Conservation (phyloP, 1,140 invertebrate species). For the Pteromalus puparum region DNA sequence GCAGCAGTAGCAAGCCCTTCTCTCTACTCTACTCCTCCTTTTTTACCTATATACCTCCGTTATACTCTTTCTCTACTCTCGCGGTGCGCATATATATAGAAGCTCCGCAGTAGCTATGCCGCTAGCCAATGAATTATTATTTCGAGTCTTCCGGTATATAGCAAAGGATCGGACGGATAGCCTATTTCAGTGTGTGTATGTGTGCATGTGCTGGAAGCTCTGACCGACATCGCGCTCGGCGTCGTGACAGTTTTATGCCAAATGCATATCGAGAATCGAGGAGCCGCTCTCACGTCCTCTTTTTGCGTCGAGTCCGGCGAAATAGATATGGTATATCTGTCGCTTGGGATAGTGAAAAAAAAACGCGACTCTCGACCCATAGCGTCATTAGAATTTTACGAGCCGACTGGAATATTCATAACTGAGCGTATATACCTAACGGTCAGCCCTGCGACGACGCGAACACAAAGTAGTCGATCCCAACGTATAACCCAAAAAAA, state of each 20-base stretch:
- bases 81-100: conserved; percentile 52
- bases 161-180: neutral
- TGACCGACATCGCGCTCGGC: neutral
- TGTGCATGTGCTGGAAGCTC: neutral
- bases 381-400: conserved; percentile 16
- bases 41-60: conserved; percentile 51
- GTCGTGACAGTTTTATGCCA: conserved; percentile 4
- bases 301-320: neutral
- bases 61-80: conserved; percentile 42
- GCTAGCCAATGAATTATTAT: conserved; percentile 28
- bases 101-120: neutral
- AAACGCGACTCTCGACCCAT: neutral
- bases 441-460: neutral
- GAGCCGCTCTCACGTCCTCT: neutral
- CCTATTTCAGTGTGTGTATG: neutral
- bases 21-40: neutral
- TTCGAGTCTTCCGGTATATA: neutral
- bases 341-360: neutral
- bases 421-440: too few relatives aligned
- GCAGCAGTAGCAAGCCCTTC: neutral
- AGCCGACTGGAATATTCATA: conserved; percentile 20
- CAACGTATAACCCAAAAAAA: neutral
- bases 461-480: conserved; percentile 23
- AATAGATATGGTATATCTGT: neutral
- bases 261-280: conserved; percentile 3